These are phyloP conservation scores for Papilio aristodemus DNA, from an alignment of 1,140 invertebrate species.

Conservation along the genomic window DNA sequence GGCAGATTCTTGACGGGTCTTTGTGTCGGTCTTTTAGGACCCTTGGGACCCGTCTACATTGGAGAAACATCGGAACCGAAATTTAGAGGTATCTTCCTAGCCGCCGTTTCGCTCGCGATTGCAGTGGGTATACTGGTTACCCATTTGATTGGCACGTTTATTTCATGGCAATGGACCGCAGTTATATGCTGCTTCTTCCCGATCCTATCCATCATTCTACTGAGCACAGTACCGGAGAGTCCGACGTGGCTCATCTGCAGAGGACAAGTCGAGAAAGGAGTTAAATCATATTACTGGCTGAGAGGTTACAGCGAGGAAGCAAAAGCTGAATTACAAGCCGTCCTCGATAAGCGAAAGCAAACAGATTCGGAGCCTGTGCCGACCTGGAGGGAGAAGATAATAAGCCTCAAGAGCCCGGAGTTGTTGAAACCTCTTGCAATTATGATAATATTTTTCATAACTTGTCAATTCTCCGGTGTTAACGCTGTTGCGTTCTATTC, in stretches of 20 bases:
- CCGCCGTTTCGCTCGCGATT: constrained; percentile 79
- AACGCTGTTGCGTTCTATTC: constrained; percentile 89
- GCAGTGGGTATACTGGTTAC: constrained; percentile 80
- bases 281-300: constrained; percentile 78
- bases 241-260: constrained; percentile 85
- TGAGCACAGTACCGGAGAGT: constrained; percentile 84
- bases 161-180: constrained; percentile 82
- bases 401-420: constrained; percentile 65
- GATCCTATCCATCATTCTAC: constrained; percentile 70
- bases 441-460: constrained; percentile 82
- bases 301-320: constrained; percentile 77
- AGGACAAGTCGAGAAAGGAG: constrained; percentile 77
- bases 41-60: constrained; percentile 80
- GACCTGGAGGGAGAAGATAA: constrained; percentile 60
- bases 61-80: constrained; percentile 82
- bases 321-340: constrained; percentile 73
- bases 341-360: constrained; percentile 70
- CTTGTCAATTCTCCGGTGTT: constrained; percentile 83
- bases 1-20: constrained; percentile 86
- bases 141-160: constrained; percentile 82
- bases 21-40: constrained; percentile 78
- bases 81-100: constrained; percentile 82
- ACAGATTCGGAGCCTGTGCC: constrained; percentile 55
- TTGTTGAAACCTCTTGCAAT: constrained; percentile 83
- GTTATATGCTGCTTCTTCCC: constrained; percentile 79